Base-by-base conservation (phyloP, 2,113 vertebrate species). In the Megaceryle maxima region DNA sequence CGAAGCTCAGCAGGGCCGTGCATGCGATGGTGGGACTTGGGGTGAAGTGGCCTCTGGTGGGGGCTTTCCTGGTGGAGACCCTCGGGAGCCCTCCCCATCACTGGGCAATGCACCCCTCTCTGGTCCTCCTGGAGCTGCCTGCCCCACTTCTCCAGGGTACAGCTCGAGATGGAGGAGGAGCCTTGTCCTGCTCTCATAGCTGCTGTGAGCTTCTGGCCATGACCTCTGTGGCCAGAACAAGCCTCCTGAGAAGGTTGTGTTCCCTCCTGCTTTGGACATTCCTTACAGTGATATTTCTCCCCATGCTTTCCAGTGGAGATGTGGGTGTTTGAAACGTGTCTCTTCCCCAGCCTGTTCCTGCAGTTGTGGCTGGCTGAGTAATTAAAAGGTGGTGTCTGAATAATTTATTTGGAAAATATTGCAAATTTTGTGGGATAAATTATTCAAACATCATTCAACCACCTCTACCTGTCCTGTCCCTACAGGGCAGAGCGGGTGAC, bases 231-330 rank as follows among this genome's bases (percentile, higher is more conserved):
- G 29, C 26, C 50, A 66, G 46, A 41, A 35, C 16, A 10, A 44
- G 33, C 33, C 44, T 37, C 56, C 33, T 19, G 48, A 2, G 16
- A 19, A 33, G 31, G 26, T 57, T 31, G 17, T 4, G 24, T 41
- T 39, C 37, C 14, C 64, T 51, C 28, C 48, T 44, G 73, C 77
- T 24, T 5, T 11, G 62, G 72, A 3, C 2, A 5, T 31, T 50
- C 0, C 0, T 21, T 35, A 13, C 0, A 3, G 43, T 25, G 60
- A 1, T 9, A 4, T 31, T 83, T 51, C 62, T 68, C 9, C 67
- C 72, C 11, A 0, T 26, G 2, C 26, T 62, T 37, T 14, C 46
- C 2, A 0, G 0, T 16, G 67, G 48, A 53, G n/a, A 21, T 28
- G 59, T 31, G 76, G 60, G 19, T 83, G 81, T 78, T 60, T 83